phyloP scores from a whole-genome alignment of 2,888 invertebrate genomes.

The Amphipyra berbera region DNA sequence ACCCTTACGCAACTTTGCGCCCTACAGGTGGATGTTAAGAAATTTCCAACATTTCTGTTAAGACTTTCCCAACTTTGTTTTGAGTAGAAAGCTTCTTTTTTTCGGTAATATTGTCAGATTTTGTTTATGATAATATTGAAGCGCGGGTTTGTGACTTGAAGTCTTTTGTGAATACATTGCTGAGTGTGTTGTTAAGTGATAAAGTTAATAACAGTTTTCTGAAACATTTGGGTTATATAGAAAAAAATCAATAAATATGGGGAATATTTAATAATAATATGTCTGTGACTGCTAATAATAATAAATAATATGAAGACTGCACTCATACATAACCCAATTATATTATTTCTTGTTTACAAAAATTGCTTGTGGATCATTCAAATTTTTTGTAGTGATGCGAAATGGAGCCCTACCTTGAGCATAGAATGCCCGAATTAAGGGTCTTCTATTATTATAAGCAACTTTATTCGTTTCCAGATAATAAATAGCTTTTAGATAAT shows the following conservation, averaged over 20 bases:
- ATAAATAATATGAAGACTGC: too few relatives aligned
- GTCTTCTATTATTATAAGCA: too few relatives aligned
- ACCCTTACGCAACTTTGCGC: constrained; percentile 65
- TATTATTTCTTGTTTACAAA: constrained; percentile 9
- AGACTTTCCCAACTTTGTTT: constrained; percentile 24
- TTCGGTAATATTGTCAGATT: neutral
- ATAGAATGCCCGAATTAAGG: neutral
- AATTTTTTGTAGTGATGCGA: constrained; percentile 5
- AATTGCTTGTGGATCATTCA: constrained; percentile 3
- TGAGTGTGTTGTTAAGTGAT: neutral
- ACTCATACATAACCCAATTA: too few relatives aligned
- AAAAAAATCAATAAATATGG: too few relatives aligned
- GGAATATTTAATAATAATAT: too few relatives aligned
- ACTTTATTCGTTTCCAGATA: neutral
- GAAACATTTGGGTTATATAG: too few relatives aligned
- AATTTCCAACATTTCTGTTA: constrained; percentile 42
- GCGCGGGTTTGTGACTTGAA: neutral
- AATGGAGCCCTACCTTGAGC: constrained; percentile 4
- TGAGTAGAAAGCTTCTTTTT: constrained; percentile 12
- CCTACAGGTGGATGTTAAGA: constrained; percentile 71
- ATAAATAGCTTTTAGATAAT: neutral
- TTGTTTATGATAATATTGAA: constrained; percentile 7
- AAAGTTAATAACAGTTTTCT: neutral
- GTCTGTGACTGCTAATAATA: too few relatives aligned
- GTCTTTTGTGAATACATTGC: neutral